These are phyloP conservation scores for Rotaria magnacalcarata DNA, from an alignment of 2,888 invertebrate species.

Conservation along the genomic window DNA sequence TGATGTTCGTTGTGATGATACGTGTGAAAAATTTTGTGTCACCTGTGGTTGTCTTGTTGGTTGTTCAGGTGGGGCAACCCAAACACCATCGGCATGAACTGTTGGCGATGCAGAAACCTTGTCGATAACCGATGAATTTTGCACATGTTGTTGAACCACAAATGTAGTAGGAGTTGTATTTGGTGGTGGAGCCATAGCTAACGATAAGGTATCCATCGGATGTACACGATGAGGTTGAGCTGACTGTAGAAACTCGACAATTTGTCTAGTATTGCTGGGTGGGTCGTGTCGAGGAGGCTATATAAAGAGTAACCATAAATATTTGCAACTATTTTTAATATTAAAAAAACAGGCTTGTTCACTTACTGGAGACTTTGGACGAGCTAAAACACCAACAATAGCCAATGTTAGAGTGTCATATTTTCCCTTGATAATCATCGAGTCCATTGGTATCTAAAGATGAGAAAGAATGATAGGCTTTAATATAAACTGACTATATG, in stretches of 20 bases:
- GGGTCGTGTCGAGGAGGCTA: slow-evolving; percentile 9
- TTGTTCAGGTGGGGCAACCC: slow-evolving; percentile 27
- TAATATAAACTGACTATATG: not conserved
- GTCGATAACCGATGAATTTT: not conserved
- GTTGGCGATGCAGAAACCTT: not conserved
- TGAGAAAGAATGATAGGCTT: not conserved
- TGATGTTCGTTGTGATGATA: not conserved
- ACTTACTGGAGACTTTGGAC: slow-evolving; percentile 31
- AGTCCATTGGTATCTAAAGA: not conserved
- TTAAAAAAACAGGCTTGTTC: not conserved
- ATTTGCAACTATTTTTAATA: not conserved
- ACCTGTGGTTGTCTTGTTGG: not conserved
- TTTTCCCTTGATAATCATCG: slow-evolving; percentile 21
- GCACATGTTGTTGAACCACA: not conserved
- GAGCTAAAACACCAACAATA: slow-evolving; percentile 22
- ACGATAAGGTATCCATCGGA: slow-evolving; percentile 12
- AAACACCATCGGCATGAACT: slow-evolving; percentile 22
- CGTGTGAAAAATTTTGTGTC: not conserved
- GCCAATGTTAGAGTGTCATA: not conserved
- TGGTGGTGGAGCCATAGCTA: not conserved
- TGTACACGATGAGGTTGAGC: slow-evolving; percentile 27
- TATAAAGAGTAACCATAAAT: not conserved
- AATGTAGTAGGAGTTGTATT: no score
- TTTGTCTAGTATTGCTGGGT: slow-evolving; percentile 22
- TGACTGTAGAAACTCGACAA: slow-evolving; percentile 12